Percentiles rank a stretch among this genome's conserved stretches.
Evolutionary conservation across 2,113 vertebrate species (phyloP).

Genomic region (Elephas maximus): DNA sequence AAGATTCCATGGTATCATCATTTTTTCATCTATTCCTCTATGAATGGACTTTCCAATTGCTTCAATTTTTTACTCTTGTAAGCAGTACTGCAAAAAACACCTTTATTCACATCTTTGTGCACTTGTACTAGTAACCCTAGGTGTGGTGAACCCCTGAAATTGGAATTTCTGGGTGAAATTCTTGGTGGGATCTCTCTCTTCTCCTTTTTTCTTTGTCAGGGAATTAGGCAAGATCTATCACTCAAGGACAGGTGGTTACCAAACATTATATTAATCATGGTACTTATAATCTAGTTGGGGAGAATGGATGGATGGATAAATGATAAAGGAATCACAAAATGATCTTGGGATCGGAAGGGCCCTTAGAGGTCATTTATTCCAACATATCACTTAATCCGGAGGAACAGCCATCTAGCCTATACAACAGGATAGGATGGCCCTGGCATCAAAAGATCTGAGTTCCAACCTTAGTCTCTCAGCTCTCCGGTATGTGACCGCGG

Average conservation of each 20-base stretch:
- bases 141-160: neutral
- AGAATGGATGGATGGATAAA: neutral
- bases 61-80: slow-evolving; percentile 11
- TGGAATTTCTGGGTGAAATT: neutral
- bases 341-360: neutral
- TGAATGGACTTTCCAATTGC: neutral
- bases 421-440: neutral
- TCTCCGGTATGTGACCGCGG: neutral
- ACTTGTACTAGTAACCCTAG: neutral
- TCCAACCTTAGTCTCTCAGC: neutral
- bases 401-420: neutral
- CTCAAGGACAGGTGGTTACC: too few relatives aligned
- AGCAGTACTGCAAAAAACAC: neutral
- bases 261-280: neutral
- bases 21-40: neutral
- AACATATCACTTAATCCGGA: neutral
- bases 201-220: neutral
- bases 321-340: neutral
- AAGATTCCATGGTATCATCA: neutral
- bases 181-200: neutral
- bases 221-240: neutral
- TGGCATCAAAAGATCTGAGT: neutral
- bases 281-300: neutral
- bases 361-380: slow-evolving; percentile 10
- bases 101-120: neutral